Evolutionary conservation across 2,888 invertebrate genomes (phyloP), one percentile per base, ranked within the genome.

Genomic region (Rhorus exstirpatorius): DNA sequence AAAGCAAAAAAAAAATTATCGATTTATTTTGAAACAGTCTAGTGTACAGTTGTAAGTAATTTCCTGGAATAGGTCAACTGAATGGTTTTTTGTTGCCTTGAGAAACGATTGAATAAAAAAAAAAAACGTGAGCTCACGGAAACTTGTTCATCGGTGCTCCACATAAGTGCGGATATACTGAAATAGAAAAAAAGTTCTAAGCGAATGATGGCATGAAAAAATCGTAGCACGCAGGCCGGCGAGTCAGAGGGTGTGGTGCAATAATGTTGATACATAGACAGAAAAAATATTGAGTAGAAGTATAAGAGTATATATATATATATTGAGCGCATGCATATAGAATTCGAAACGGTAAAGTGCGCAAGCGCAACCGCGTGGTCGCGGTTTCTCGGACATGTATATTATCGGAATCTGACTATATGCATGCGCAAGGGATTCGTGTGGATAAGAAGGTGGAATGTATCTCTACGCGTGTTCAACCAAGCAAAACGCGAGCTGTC

Each of bases 311-410:
- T 35, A 7, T 46, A 35, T 38, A 21, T 21, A 24, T 53, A 68
- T 21, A 58, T 71, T 63, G 55, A 76, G n/a, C n/a, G n/a, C n/a
- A n/a, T n/a, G n/a, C n/a, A n/a, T n/a, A n/a, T n/a, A n/a, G n/a
- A n/a, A n/a, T n/a, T n/a, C n/a, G 81, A 68, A 81, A 81, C 81
- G 81, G 81, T 81, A 81, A 81, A 81, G 77, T 76, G 81, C n/a
- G 81, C 71, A 38, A 81, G 71, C 76, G 71, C 81, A 76, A 76
- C 76, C 65, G 65, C 76, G 81, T 76, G 76, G 76, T 76, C n/a
- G n/a, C 60, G 71, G n/a, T 67, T 51, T 78, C 53, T 31, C 49
- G 19, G 55, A 21, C n/a, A n/a, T n/a, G 24, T 10, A 68, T 21
- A 61, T 19, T 60, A 53, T 46, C 3, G 41, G 70, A 63, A 81